Evolutionary conservation across 2,888 invertebrate genomes (phyloP).

Genomic region (Eupeodes luniger): DNA sequence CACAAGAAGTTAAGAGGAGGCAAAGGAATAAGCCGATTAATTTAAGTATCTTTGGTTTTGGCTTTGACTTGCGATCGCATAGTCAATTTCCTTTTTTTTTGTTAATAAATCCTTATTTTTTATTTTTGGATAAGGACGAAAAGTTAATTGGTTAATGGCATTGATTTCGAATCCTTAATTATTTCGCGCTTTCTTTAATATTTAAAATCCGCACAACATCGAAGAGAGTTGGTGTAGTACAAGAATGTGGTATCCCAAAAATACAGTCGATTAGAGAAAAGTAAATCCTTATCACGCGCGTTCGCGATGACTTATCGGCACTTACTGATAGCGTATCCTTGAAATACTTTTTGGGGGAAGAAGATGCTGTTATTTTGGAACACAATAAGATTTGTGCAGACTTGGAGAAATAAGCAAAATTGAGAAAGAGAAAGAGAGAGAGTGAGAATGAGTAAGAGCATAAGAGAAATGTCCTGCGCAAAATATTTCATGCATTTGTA

Average conservation of each 20-base stretch:
- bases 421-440: conserved; percentile 33
- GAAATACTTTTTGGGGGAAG: conserved; percentile 55
- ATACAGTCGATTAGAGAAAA: conserved; percentile 16
- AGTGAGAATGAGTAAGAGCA: conserved; percentile 22
- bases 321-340: conserved; percentile 76
- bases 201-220: conserved; percentile 26
- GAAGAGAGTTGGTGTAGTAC: neutral
- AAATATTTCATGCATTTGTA: neutral
- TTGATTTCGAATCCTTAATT: conserved; percentile 2
- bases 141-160: neutral
- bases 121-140: neutral
- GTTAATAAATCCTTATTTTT: neutral
- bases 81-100: neutral
- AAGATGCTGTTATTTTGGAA: conserved; percentile 64
- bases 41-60: conserved; percentile 9
- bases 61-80: neutral
- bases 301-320: conserved; percentile 71
- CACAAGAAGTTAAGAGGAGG: neutral
- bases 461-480: conserved; percentile 58
- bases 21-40: conserved; percentile 50
- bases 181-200: conserved; percentile 69
- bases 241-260: neutral
- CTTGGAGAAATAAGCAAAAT: neutral
- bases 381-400: conserved; percentile 56
- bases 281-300: conserved; percentile 62